phyloP scores from a whole-genome alignment of 2,113 vertebrate species.

The Sclerurus mexicanus region DNA sequence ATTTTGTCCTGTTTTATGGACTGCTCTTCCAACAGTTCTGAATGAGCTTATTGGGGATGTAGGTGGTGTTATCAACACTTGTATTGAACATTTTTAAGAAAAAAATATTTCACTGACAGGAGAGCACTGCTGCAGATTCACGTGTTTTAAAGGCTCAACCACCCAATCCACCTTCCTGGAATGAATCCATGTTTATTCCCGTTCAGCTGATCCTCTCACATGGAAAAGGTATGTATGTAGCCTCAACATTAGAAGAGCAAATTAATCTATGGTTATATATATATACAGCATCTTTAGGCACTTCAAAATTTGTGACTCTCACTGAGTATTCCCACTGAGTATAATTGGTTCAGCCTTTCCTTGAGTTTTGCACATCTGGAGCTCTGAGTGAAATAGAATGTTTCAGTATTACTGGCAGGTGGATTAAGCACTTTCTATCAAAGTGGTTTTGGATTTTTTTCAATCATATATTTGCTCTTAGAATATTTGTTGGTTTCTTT shows the following conservation, averaged over 20 bases:
- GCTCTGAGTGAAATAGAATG: background rate
- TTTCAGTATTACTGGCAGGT: background rate
- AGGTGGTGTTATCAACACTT: background rate
- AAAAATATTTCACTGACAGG: background rate
- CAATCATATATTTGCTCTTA: background rate
- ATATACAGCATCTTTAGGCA: background rate
- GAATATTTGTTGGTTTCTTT: background rate
- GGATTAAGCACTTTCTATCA: background rate
- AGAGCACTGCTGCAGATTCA: background rate
- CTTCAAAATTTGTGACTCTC: background rate
- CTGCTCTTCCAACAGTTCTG: background rate
- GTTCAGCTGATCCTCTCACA: background rate
- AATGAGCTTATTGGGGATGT: background rate
- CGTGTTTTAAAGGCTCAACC: background rate
- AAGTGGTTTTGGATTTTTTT: background rate
- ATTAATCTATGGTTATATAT: background rate
- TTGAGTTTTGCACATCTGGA: background rate
- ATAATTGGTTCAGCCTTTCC: background rate
- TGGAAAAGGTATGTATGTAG: background rate
- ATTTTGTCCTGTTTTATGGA: background rate
- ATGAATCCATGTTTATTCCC: background rate
- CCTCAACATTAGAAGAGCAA: background rate
- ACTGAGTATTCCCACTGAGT: background rate
- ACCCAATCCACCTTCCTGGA: background rate
- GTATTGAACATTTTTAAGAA: background rate